These are phyloP conservation scores for Triops cancriformis DNA, from an alignment of 1,140 invertebrate genomes.

Conservation along the genomic window DNA sequence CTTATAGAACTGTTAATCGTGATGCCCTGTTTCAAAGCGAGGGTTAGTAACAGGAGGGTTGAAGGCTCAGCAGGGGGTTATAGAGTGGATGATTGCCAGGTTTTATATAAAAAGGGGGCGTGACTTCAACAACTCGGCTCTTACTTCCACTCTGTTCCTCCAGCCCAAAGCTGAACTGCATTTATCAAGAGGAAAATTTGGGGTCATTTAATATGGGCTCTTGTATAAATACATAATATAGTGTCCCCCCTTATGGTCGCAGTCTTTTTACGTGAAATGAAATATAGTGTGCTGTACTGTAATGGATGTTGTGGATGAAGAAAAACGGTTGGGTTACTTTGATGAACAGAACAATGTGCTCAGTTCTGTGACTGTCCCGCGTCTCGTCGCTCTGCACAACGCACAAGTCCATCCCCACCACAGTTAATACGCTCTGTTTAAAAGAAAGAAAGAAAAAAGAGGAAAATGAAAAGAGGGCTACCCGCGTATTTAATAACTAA, in stretches of 20 bases:
- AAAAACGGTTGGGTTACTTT: constrained; percentile 8
- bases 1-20: constrained; percentile 3
- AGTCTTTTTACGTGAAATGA: constrained; percentile 7
- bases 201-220: constrained; percentile 8
- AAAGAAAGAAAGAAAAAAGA: constrained; percentile 10
- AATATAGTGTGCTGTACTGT: constrained; percentile 10
- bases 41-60: constrained; percentile 8
- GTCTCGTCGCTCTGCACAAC: constrained; percentile 8
- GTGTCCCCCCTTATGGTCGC: constrained; percentile 5
- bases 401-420: constrained; percentile 12
- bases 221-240: constrained; percentile 14
- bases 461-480: background rate
- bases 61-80: constrained; percentile 7
- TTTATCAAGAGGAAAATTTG: constrained; percentile 2
- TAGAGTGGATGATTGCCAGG: constrained; percentile 4
- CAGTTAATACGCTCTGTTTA: constrained; percentile 14
- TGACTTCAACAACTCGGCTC: background rate
- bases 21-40: constrained; percentile 9
- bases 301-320: constrained; percentile 9
- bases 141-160: background rate
- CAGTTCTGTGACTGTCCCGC: constrained; percentile 8
- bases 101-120: background rate
- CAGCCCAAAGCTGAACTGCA: background rate
- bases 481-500: constrained; percentile 10
- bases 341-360: constrained; percentile 13